phyloP scores from a whole-genome alignment of 2,113 vertebrate species.

The Dinomys branickii region DNA sequence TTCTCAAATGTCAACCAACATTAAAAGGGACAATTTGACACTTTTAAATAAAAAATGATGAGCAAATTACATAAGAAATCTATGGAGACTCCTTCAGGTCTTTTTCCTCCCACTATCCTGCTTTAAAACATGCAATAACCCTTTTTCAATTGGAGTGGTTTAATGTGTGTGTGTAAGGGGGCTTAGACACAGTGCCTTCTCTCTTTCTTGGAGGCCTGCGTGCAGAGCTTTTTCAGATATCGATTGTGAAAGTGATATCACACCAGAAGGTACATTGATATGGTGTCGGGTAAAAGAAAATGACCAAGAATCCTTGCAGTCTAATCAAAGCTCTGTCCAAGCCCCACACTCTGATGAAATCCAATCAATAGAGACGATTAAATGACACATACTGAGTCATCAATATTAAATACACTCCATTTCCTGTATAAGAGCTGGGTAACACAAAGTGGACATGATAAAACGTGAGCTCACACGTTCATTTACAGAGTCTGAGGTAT shows the following conservation, averaged over 20 bases:
- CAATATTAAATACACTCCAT: conserved; percentile 94
- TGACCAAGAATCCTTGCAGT: conserved; percentile 91
- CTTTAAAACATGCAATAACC: conserved; percentile 84
- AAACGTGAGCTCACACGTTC: conserved; percentile 82
- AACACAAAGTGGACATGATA: conserved; percentile 79
- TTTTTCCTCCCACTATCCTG: conserved; percentile 44
- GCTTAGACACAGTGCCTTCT: conserved; percentile 69
- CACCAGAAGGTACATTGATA: conserved; percentile 93
- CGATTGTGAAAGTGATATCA: conserved; percentile 94
- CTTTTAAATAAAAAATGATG: conserved; percentile 87
- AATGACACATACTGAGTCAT: conserved; percentile 94
- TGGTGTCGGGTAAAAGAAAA: conserved; percentile 86
- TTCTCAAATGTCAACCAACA: conserved; percentile 80
- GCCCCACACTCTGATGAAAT: conserved; percentile 89
- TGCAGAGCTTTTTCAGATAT: conserved; percentile 88
- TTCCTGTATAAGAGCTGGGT: conserved; percentile 86
- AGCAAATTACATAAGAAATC: conserved; percentile 85
- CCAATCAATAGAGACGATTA: conserved; percentile 96
- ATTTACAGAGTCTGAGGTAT: conserved; percentile 76
- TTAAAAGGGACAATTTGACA: conserved; percentile 74
- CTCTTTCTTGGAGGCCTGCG: conserved; percentile 87
- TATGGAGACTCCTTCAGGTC: conserved; percentile 77
- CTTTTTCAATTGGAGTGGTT: conserved; percentile 82
- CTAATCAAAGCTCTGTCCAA: conserved; percentile 94
- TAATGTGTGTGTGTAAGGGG: conserved; percentile 83